A percentile compares a stretch with the other conserved stretches of the same genome.
These are phyloP conservation scores for Prenolepis imparis DNA, from an alignment of 2,888 invertebrate genomes.

Conservation along the genomic window DNA sequence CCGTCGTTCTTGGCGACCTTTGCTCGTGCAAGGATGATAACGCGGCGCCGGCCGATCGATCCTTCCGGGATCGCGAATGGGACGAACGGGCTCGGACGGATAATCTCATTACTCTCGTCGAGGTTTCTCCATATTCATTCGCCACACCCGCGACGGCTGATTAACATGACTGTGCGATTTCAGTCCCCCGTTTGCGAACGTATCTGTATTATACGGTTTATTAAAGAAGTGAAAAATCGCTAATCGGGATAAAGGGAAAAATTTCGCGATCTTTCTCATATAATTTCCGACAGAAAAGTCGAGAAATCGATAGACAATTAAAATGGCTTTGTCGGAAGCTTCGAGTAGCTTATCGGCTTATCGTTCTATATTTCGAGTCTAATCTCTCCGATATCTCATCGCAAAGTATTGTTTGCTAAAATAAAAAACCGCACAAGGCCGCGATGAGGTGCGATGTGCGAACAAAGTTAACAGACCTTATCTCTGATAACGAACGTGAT, in stretches of 20 bases:
- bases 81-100: constrained; percentile 33
- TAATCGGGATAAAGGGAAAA: not conserved
- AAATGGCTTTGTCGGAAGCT: not conserved
- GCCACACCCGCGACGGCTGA: constrained; percentile 33
- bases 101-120: constrained; percentile 43
- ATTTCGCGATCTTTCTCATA: constrained; percentile 1
- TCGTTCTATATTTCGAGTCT: not conserved
- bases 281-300: not conserved
- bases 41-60: not conserved
- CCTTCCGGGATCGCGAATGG: constrained; percentile 48
- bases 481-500: constrained; percentile 65
- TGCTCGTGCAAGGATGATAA: constrained; percentile 35
- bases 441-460: not conserved
- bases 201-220: not conserved
- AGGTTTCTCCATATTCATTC: constrained; percentile 20
- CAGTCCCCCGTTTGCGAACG: constrained; percentile 1
- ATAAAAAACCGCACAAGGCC: not conserved
- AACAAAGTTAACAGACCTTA: constrained; percentile 42
- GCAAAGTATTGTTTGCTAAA: constrained; percentile 30
- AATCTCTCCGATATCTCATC: constrained; percentile 14
- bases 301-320: constrained; percentile 5
- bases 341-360: constrained; percentile 16
- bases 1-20: constrained; percentile 28
- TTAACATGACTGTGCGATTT: constrained; percentile 30
- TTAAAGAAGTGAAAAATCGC: constrained; percentile 11